Conservation (phyloP, 53 echinoderm and acorn worm species). For the Astropecten irregularis region DNA sequence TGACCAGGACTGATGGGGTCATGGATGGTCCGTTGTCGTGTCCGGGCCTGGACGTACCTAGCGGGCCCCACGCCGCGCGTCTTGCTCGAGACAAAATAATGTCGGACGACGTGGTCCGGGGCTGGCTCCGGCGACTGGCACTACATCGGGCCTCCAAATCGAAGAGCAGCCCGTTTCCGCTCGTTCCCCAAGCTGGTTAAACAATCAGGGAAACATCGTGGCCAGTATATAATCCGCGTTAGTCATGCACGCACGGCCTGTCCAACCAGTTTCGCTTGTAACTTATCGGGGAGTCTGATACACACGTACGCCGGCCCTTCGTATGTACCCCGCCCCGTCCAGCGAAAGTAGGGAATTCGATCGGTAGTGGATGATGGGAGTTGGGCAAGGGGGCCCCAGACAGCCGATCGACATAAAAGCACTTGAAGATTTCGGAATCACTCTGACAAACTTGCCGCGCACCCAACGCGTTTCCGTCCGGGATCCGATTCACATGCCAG, state of each 20-base stretch:
- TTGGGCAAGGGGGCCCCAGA: not conserved
- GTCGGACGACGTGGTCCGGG: too few species aligned
- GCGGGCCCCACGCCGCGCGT: too few species aligned
- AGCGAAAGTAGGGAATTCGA: constrained; percentile 7
- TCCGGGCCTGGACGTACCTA: too few species aligned
- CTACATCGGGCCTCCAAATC: constrained; percentile 24
- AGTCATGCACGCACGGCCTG: constrained; percentile 50
- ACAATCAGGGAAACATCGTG: constrained; percentile 48
- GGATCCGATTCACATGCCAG: too few species aligned
- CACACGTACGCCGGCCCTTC: too few species aligned
- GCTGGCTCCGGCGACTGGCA: not conserved
- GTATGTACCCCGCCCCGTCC: too few species aligned
- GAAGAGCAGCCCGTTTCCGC: constrained; percentile 52
- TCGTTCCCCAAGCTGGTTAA: constrained; percentile 65
- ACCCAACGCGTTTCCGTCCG: too few species aligned
- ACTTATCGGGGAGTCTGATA: too few species aligned
- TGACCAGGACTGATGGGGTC: not conserved
- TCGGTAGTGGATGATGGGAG: not conserved
- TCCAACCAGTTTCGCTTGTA: constrained; percentile 12
- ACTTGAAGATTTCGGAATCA: constrained; percentile 27
- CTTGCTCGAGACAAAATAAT: too few species aligned
- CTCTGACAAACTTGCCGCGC: too few species aligned
- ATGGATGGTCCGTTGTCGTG: not conserved
- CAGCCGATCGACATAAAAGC: constrained; percentile 15
- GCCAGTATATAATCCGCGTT: constrained; percentile 37